A percentile compares a stretch with the other conserved stretches of the same genome.
These are phyloP conservation scores for Lithophane semibrunnea DNA, from an alignment of 2,888 invertebrate species.

Conservation along the genomic window DNA sequence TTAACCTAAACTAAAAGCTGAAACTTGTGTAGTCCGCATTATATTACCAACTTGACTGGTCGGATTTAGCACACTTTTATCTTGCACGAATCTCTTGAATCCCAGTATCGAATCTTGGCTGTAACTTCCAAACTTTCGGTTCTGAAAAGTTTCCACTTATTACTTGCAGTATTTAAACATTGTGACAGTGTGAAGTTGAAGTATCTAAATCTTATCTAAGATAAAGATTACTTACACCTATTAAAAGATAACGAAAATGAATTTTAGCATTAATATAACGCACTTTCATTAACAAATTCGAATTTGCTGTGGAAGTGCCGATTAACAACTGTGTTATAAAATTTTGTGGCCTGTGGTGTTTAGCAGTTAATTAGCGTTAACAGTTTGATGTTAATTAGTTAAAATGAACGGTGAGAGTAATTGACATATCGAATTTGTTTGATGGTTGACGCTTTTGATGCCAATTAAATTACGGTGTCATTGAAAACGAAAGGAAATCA, in stretches of 20 bases:
- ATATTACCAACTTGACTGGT: conserved; percentile 41
- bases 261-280: conserved; percentile 44
- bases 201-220: conserved; percentile 34
- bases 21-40: conserved; percentile 37
- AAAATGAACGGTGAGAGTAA: conserved; percentile 43
- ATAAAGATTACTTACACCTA: conserved; percentile 25
- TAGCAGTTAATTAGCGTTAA: conserved; percentile 27
- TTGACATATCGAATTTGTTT: background rate
- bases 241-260: conserved; percentile 37
- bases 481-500: conserved; percentile 11
- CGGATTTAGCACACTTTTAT: conserved; percentile 53
- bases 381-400: conserved; percentile 17
- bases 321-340: conserved; percentile 7
- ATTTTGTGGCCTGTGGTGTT: conserved; percentile 14
- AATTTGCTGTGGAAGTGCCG: conserved; percentile 10
- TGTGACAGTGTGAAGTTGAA: conserved; percentile 14
- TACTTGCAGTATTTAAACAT: conserved; percentile 19
- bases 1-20: conserved; percentile 32
- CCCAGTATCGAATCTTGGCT: conserved; percentile 42
- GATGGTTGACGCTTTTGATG: background rate
- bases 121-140: conserved; percentile 43
- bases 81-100: conserved; percentile 49
- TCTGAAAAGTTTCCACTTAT: conserved; percentile 13
- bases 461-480: background rate
- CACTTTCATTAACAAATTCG: conserved; percentile 23